phyloP scores from a whole-genome alignment of 2,113 vertebrate species.

The Hyperopisus bebe region DNA sequence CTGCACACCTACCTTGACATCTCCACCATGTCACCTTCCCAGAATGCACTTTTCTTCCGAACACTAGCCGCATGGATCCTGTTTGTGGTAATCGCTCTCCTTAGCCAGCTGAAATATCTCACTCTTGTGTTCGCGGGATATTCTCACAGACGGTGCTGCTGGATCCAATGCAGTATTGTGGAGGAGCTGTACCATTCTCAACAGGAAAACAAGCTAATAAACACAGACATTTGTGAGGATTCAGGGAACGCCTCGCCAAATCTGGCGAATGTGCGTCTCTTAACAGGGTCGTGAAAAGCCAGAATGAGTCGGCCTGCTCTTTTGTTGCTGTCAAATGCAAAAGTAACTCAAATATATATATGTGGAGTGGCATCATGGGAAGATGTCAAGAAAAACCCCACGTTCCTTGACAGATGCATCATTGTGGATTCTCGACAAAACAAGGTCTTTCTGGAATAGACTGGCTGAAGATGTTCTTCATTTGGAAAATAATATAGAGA shows the following conservation, averaged over 20 bases:
- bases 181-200: slow-evolving; percentile 31
- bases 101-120: neutral
- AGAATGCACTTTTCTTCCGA: slow-evolving; percentile 19
- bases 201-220: slow-evolving; percentile 32
- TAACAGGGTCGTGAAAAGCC: neutral
- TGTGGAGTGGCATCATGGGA: neutral
- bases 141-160: slow-evolving; percentile 16
- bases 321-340: neutral
- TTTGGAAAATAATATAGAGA: neutral
- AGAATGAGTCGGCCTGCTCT: neutral
- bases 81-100: neutral
- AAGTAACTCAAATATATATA: neutral
- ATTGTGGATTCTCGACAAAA: neutral
- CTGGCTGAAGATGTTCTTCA: slow-evolving; percentile 6
- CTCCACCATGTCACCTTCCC: slow-evolving; percentile 10
- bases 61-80: neutral
- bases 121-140: slow-evolving; percentile 6
- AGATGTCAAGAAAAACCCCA: neutral
- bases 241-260: slow-evolving; percentile 16
- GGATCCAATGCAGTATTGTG: slow-evolving; percentile 24
- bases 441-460: neutral
- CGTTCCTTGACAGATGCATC: neutral
- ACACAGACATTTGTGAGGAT: slow-evolving; percentile 16
- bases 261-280: neutral
- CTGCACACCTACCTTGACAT: neutral